Evolutionary conservation across 2,797 vertebrate genomes (phyloP), one percentile per base, ranked within the genome.

Genomic region (Pantherophis vulpinus): DNA sequence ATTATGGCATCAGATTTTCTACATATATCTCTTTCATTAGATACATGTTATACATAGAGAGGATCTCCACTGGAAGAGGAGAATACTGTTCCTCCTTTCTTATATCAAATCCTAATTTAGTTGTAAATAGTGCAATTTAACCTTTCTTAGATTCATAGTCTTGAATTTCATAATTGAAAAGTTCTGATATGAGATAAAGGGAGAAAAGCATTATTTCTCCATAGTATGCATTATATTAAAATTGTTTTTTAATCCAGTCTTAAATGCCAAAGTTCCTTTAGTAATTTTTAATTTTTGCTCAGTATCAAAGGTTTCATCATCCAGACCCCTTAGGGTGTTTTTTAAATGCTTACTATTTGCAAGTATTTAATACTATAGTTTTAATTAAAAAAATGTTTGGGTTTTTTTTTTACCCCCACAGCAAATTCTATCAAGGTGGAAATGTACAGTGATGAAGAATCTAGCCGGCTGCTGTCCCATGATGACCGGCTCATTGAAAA

Each of bases 371-470:
- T 51, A 66, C 2, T n/a, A 93, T 23, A 20, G 18, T 25, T 12
- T 14, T 8, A 0, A 47, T 87, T 8, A 2, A 5, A 66, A 12
- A 66, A 66, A 66, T n/a, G 61, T 66, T 66, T 66, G 27, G 61
- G 29, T 66, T 66, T 27, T 66, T 87, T 92, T 92, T 89, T 60
- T 23, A 5, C 29, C 92, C 94, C 90, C 91, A 91, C 42, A 99
- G 98, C 98, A 91, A 99, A 98, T 97, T 99, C 99, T 90, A 99
- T 99, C 98, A 99, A 99, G 97, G 98, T 99, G 97, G 99, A 99
- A 98, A 98, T 99, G 97, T 99, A 98, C 98, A 99, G 98, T 86
- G 98, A 99, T 95, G 98, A 99, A 95, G 99, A 99, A 96, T 98
- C 98, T 89, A 98, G 98, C 88, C 97, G 98, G 92, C 98, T 98